phyloP scores from a whole-genome alignment of 2,888 invertebrate species.

The Oscheius sp. region DNA sequence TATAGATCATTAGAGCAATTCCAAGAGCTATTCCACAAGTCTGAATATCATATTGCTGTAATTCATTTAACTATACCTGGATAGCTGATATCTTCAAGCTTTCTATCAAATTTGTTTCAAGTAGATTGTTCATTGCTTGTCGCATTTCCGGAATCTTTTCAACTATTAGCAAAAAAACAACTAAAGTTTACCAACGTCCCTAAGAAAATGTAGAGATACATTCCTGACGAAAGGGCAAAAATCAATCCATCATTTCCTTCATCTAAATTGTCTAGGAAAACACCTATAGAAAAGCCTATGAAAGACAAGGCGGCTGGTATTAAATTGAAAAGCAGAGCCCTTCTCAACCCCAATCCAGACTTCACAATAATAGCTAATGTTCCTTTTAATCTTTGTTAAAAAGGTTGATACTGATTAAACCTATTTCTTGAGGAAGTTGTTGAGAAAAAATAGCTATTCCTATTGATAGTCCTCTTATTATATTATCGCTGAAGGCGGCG shows the following conservation, averaged over 20 bases:
- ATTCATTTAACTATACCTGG: slow-evolving; percentile 9
- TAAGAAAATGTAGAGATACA: slow-evolving; percentile 68
- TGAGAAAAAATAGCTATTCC: slow-evolving; percentile 67
- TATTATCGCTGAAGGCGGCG: slow-evolving; percentile 64
- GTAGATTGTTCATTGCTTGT: slow-evolving; percentile 59
- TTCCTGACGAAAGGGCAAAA: slow-evolving; percentile 63
- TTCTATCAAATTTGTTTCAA: slow-evolving; percentile 55
- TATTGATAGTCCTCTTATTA: slow-evolving; percentile 60
- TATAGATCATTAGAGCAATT: slow-evolving; percentile 12
- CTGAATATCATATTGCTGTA: too few species aligned
- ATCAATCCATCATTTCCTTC: slow-evolving; percentile 63
- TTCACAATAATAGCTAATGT: slow-evolving; percentile 64
- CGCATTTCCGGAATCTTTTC: slow-evolving; percentile 66
- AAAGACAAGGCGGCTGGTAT: slow-evolving; percentile 61
- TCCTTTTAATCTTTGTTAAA: slow-evolving; percentile 29
- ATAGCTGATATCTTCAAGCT: slow-evolving; percentile 50
- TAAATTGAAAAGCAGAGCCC: slow-evolving; percentile 59
- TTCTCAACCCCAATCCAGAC: slow-evolving; percentile 60
- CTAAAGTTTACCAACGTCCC: slow-evolving; percentile 60
- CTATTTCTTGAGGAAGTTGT: slow-evolving; percentile 67
- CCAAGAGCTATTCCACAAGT: slow-evolving; percentile 7
- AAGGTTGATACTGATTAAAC: slow-evolving; percentile 10
- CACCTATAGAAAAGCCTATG: slow-evolving; percentile 60
- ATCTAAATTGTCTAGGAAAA: slow-evolving; percentile 58
- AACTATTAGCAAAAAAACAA: background rate